These are phyloP conservation scores for Drosophila nr. perissopoda DNA, from an alignment of 2,888 invertebrate genomes.

Conservation along the genomic window DNA sequence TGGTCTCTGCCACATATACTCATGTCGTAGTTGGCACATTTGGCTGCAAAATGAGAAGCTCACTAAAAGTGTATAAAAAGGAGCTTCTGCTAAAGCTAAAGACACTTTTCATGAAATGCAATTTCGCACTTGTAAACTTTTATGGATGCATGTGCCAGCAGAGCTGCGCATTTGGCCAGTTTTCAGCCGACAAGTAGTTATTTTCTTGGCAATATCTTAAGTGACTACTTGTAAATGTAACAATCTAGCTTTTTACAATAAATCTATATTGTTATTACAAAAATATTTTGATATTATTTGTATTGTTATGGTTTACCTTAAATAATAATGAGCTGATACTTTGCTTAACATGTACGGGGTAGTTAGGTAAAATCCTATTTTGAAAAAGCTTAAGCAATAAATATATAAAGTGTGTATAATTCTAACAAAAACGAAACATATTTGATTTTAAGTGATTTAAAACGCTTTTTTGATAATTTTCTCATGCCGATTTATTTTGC, in stretches of 20 bases:
- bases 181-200: conserved; percentile 21
- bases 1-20: neutral
- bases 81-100: conserved; percentile 67
- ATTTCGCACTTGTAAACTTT: conserved; percentile 80
- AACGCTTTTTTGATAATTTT: too few species aligned
- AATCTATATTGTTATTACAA: too few species aligned
- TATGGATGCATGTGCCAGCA: conserved; percentile 60
- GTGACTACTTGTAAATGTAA: neutral
- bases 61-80: conserved; percentile 5
- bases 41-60: neutral
- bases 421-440: too few species aligned
- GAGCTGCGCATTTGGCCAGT: conserved; percentile 24
- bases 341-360: too few species aligned
- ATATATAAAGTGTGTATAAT: neutral
- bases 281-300: neutral
- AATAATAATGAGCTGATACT: neutral
- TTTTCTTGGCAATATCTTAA: neutral
- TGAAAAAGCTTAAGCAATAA: neutral
- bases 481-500: too few species aligned
- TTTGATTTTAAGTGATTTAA: too few species aligned
- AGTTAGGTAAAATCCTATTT: too few species aligned
- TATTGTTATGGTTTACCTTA: neutral
- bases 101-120: conserved; percentile 79
- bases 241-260: too few species aligned
- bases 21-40: neutral